phyloP scores from a whole-genome alignment of 1,140 invertebrate genomes.

The Tetraneura akinire region DNA sequence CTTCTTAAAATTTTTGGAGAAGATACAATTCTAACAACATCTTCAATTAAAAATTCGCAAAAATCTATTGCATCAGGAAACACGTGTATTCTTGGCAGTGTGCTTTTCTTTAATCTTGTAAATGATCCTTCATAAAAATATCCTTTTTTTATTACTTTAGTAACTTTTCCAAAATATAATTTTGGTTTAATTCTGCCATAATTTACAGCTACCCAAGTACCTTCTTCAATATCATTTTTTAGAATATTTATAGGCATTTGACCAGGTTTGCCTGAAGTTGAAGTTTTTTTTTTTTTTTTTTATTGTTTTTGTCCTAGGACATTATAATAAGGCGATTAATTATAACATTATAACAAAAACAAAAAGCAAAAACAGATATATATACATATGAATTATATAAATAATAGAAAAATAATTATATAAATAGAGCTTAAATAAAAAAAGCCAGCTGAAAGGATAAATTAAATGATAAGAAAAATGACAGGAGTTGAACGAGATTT shows the following conservation, averaged over 20 bases:
- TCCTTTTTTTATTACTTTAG: background rate
- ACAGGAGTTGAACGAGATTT: no score
- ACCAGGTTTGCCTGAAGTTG: background rate
- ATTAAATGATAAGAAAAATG: no score
- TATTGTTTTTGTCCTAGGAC: no score
- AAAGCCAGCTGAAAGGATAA: no score
- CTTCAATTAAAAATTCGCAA: background rate
- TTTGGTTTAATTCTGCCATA: conserved; percentile 3
- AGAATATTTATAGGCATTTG: conserved; percentile 3
- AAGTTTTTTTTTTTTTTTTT: background rate
- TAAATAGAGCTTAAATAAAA: no score
- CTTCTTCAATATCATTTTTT: conserved; percentile 8
- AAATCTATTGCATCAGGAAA: background rate
- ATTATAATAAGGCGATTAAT: no score
- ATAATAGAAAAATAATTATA: no score
- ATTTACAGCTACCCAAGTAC: conserved; percentile 3
- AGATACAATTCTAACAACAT: conserved; percentile 8
- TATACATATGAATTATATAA: no score
- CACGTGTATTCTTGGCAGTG: background rate
- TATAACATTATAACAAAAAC: no score
- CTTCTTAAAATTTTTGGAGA: conserved; percentile 15
- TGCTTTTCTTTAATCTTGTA: background rate
- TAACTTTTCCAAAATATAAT: conserved; percentile 14
- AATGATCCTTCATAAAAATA: conserved; percentile 18
- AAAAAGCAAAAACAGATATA: no score